phyloP scores from a whole-genome alignment of 2,888 invertebrate genomes.

The Melipona bicolor region DNA sequence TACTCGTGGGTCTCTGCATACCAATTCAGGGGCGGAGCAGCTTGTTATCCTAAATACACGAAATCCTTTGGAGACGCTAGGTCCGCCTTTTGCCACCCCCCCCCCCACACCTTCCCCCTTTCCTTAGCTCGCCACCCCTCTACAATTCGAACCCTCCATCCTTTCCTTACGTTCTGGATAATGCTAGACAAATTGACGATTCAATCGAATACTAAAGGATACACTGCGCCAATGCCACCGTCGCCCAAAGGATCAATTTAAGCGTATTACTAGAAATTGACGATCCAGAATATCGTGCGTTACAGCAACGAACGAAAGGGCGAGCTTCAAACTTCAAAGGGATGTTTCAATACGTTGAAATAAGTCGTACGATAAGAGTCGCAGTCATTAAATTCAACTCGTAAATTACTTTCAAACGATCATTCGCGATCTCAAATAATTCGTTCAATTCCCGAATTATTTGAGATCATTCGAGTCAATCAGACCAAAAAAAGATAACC shows the following conservation, averaged over 20 bases:
- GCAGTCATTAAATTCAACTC: too few species aligned
- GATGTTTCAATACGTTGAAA: not conserved
- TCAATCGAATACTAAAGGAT: conserved; percentile 81
- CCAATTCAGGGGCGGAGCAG: conserved; percentile 81
- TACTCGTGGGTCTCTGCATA: conserved; percentile 81
- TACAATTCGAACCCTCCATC: conserved; percentile 28
- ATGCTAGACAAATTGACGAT: conserved; percentile 84
- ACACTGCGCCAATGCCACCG: conserved; percentile 72
- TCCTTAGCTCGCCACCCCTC: conserved; percentile 29
- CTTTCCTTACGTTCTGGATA: conserved; percentile 78
- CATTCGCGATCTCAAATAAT: too few species aligned
- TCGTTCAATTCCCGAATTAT: too few species aligned
- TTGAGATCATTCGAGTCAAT: too few species aligned
- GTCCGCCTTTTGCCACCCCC: conserved; percentile 61
- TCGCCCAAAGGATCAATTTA: conserved; percentile 71
- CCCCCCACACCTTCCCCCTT: conserved; percentile 23
- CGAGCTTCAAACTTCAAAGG: not conserved
- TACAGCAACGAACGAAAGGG: not conserved
- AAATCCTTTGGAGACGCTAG: conserved; percentile 82
- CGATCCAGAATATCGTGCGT: conserved; percentile 42
- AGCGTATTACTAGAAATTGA: conserved; percentile 71
- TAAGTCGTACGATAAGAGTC: too few species aligned
- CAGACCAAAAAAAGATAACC: not conserved
- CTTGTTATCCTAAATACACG: conserved; percentile 85
- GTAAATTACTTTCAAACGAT: too few species aligned